phyloP scores from a whole-genome alignment of 2,888 invertebrate species.

The Sycophila texana region DNA sequence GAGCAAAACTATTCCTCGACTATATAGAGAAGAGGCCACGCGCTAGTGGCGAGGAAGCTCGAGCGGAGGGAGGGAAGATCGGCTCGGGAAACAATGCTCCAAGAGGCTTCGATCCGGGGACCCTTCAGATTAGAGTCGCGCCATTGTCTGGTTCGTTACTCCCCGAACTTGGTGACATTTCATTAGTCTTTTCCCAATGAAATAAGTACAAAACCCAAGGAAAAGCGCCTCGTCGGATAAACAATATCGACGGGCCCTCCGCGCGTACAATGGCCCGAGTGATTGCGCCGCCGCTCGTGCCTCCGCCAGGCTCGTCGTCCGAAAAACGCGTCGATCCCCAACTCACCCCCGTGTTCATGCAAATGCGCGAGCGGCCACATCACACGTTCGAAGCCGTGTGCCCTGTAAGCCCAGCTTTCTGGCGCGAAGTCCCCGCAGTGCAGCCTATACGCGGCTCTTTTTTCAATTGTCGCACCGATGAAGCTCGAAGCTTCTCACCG shows the following conservation, averaged over 20 bases:
- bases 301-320: constrained; percentile 18
- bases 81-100: constrained; percentile 62
- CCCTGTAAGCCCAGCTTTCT: too few species aligned
- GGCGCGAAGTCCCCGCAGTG: too few species aligned
- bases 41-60: constrained; percentile 25
- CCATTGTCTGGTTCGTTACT: constrained; percentile 65
- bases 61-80: constrained; percentile 23
- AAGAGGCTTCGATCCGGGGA: constrained; percentile 69
- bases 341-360: constrained; percentile 42
- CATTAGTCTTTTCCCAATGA: constrained; percentile 57
- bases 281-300: constrained; percentile 28
- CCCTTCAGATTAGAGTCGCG: constrained; percentile 70
- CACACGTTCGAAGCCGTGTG: too few species aligned
- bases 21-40: constrained; percentile 20
- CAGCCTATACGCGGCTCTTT: too few species aligned
- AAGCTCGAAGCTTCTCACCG: too few species aligned
- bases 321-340: constrained; percentile 10
- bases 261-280: constrained; percentile 5
- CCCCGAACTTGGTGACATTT: constrained; percentile 53
- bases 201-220: constrained; percentile 51
- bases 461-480: too few species aligned
- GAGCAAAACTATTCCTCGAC: constrained; percentile 58
- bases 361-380: constrained; percentile 30
- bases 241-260: not conserved
- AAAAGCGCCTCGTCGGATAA: constrained; percentile 21